phyloP scores from a whole-genome alignment of 2,888 invertebrate genomes.

The Hyposoter didymator region DNA sequence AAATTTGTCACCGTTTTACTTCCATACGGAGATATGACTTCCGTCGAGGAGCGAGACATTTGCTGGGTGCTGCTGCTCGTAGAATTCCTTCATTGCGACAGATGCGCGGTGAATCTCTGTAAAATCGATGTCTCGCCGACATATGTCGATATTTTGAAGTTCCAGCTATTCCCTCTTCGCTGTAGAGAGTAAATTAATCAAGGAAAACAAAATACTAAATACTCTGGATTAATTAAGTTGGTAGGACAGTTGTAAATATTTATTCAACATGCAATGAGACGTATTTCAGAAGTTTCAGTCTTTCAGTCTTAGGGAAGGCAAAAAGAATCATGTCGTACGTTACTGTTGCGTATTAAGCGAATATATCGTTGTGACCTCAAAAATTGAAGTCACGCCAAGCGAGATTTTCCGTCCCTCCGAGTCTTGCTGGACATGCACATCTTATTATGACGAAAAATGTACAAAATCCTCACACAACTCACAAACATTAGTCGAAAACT shows the following conservation, averaged over 20 bases:
- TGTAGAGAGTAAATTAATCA: not conserved
- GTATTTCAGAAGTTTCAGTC: not conserved
- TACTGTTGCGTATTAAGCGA: conserved; percentile 77
- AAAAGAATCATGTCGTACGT: conserved; percentile 38
- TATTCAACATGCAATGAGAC: conserved; percentile 27
- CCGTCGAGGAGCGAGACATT: conserved; percentile 42
- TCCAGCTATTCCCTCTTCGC: not conserved
- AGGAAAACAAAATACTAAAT: not conserved
- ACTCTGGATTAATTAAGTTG: not conserved
- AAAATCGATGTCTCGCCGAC: conserved; percentile 80
- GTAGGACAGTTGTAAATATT: conserved; percentile 5
- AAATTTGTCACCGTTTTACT: conserved; percentile 28
- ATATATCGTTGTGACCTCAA: conserved; percentile 82
- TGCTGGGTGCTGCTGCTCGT: conserved; percentile 8
- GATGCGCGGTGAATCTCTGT: conserved; percentile 75
- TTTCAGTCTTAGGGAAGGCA: not conserved
- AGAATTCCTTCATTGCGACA: conserved; percentile 62
- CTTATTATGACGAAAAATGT: conserved; percentile 49
- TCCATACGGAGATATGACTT: conserved; percentile 35
- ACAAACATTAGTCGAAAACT: not conserved
- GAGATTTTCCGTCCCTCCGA: conserved; percentile 46
- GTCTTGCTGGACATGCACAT: conserved; percentile 72
- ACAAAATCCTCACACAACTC: not conserved
- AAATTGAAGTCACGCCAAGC: conserved; percentile 81
- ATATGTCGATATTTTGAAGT: conserved; percentile 72